Conservation (phyloP, 1,140 invertebrate genomes). For the Drosophila aff. region DNA sequence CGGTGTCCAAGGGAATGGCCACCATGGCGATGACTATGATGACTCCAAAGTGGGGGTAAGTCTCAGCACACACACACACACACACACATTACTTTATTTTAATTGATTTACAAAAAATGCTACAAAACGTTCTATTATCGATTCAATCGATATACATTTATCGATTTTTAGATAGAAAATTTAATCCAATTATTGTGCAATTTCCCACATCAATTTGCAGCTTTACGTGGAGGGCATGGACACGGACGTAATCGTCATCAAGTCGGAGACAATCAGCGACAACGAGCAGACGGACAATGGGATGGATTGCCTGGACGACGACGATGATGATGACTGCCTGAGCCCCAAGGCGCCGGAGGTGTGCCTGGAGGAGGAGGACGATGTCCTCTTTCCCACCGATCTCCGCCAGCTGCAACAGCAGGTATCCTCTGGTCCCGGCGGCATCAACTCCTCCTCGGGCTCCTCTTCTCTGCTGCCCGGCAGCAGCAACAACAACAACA, state of each 20-base stretch:
- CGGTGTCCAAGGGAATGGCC: slow-evolving; percentile 33
- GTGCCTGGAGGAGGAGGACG: slow-evolving; percentile 80
- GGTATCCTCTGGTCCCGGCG: slow-evolving; percentile 1
- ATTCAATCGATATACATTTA: neutral
- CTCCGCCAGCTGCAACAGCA: slow-evolving; percentile 68
- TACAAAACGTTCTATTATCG: neutral
- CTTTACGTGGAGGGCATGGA: slow-evolving; percentile 73
- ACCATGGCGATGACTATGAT: slow-evolving; percentile 72
- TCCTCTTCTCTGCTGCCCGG: slow-evolving; percentile 11
- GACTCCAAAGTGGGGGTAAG: slow-evolving; percentile 73
- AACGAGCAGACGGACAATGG: slow-evolving; percentile 80
- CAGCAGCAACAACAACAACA: slow-evolving; percentile 15
- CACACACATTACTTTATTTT: neutral
- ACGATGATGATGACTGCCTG: slow-evolving; percentile 78
- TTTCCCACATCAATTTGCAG: slow-evolving; percentile 14
- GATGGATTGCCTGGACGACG: slow-evolving; percentile 75
- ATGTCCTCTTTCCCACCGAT: slow-evolving; percentile 73
- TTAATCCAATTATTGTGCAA: neutral
- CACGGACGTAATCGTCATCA: slow-evolving; percentile 79
- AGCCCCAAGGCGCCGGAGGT: slow-evolving; percentile 81
- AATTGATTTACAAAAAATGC: neutral
- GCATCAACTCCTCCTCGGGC: slow-evolving; percentile 5
- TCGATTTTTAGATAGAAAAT: neutral
- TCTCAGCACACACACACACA: neutral
- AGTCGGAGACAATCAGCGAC: slow-evolving; percentile 82